A percentile compares a stretch with the other conserved stretches of the same genome.
phyloP scores from a whole-genome alignment of 2,797 vertebrate species.

The Eulemur rubriventer region DNA sequence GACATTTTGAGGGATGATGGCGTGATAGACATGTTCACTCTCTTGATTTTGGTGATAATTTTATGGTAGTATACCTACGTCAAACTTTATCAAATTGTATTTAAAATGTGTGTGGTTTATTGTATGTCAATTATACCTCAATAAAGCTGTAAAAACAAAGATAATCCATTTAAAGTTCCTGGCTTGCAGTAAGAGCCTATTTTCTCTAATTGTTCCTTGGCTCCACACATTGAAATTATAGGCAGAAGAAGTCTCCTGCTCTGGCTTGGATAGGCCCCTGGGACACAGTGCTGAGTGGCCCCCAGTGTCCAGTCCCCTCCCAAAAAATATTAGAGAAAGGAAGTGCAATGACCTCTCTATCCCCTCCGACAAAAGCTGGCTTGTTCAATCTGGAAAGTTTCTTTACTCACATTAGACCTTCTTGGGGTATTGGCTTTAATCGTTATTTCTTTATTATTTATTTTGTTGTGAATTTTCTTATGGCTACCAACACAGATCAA shows the following conservation, averaged over 20 bases:
- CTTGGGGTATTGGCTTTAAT: background rate
- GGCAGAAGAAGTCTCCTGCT: background rate
- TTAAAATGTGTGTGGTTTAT: conserved; percentile 26
- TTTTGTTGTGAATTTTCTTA: background rate
- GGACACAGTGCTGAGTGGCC: background rate
- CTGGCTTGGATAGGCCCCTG: background rate
- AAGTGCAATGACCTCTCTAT: background rate
- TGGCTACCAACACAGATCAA: background rate
- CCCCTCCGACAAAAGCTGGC: background rate
- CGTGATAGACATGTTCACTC: background rate
- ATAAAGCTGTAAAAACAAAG: conserved; percentile 50
- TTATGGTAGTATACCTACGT: background rate
- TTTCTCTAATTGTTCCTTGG: conserved; percentile 50
- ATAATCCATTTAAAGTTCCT: conserved; percentile 47
- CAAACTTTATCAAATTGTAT: conserved; percentile 9
- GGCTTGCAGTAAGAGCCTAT: conserved; percentile 16
- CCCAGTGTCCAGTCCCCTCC: background rate
- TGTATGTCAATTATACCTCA: background rate
- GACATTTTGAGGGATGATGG: background rate
- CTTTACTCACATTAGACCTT: background rate
- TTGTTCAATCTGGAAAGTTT: background rate
- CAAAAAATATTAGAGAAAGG: background rate
- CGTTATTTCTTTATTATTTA: background rate
- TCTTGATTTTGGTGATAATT: background rate
- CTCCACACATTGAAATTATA: background rate